phyloP scores from a whole-genome alignment of 2,113 vertebrate genomes.

The Halichoeres trimaculatus region DNA sequence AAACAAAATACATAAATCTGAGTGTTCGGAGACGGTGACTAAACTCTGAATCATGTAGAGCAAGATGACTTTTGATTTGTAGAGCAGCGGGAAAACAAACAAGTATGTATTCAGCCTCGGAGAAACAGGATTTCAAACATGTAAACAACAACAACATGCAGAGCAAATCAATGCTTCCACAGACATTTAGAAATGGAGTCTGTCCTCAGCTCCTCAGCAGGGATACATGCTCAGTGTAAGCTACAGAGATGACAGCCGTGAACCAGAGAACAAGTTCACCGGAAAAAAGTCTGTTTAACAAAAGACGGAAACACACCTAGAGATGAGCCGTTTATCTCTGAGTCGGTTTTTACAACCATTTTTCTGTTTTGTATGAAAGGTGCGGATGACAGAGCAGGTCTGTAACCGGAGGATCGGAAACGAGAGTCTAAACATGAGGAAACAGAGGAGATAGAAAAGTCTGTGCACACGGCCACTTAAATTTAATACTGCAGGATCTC shows the following conservation, averaged over 20 bases:
- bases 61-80: slow-evolving; percentile 54
- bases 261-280: slow-evolving; percentile 26
- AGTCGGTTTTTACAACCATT: slow-evolving; percentile 55
- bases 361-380: slow-evolving; percentile 67
- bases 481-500: not conserved
- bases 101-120: slow-evolving; percentile 38
- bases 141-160: slow-evolving; percentile 53
- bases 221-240: slow-evolving; percentile 50
- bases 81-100: slow-evolving; percentile 59
- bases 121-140: slow-evolving; percentile 35
- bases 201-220: slow-evolving; percentile 17
- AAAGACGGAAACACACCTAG: slow-evolving; percentile 66
- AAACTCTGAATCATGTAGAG: slow-evolving; percentile 48
- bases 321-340: slow-evolving; percentile 69
- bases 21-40: slow-evolving; percentile 40
- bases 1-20: slow-evolving; percentile 61
- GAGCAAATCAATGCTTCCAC: slow-evolving; percentile 19
- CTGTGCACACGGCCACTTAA: too few species aligned
- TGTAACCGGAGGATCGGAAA: slow-evolving; percentile 63
- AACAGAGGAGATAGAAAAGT: not conserved
- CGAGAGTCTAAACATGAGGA: slow-evolving; percentile 62
- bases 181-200: slow-evolving; percentile 22
- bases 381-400: slow-evolving; percentile 44
- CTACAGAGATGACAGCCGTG: slow-evolving; percentile 51
- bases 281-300: slow-evolving; percentile 71